phyloP scores from a whole-genome alignment of 2,113 vertebrate species.

The Paedocypris sp. region DNA sequence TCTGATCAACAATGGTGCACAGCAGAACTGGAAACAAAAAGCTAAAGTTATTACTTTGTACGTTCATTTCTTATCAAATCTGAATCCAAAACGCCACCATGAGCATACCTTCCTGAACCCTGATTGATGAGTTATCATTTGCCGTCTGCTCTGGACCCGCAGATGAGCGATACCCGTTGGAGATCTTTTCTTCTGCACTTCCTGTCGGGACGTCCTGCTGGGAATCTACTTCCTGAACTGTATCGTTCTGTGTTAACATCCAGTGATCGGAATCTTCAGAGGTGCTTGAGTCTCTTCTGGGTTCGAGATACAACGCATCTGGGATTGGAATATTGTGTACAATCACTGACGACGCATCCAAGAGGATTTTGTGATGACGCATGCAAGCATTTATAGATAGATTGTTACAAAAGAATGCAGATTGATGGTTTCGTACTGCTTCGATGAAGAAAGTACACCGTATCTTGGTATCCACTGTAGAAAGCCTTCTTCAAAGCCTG shows the following conservation, averaged over 20 bases:
- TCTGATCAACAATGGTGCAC: slow-evolving; percentile 20
- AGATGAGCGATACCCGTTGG: not conserved
- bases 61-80: no score
- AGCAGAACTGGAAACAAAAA: slow-evolving; percentile 39
- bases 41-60: not conserved
- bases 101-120: not conserved
- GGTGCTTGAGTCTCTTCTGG: not conserved
- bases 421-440: slow-evolving; percentile 36
- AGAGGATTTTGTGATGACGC: not conserved
- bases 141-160: not conserved
- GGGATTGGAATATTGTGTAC: no score
- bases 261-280: slow-evolving; percentile 8
- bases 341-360: no score
- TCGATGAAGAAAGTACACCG: slow-evolving; percentile 40
- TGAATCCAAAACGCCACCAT: not conserved
- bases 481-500: slow-evolving; percentile 51
- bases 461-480: slow-evolving; percentile 53
- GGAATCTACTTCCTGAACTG: not conserved
- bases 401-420: not conserved
- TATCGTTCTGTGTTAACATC: not conserved
- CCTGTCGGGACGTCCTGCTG: not conserved
- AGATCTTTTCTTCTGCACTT: not conserved
- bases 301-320: not conserved
- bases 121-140: not conserved
- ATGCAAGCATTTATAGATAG: not conserved